Conservation (phyloP, 2,797 vertebrate genomes). For the Tapera naevia region DNA sequence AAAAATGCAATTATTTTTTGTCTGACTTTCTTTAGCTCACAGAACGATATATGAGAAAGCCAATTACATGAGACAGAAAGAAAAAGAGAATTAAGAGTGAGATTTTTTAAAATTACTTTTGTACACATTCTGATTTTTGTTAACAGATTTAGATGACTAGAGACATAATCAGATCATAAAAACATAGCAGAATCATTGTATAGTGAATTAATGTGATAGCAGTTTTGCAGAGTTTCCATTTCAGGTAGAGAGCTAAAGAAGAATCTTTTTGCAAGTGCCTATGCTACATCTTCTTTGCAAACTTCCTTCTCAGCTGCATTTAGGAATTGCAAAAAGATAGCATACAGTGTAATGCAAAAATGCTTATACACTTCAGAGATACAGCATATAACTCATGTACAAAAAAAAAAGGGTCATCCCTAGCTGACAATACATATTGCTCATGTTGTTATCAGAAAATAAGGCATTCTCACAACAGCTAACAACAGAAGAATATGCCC, state of each 20-base stretch:
- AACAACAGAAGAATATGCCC: background rate
- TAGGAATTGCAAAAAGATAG: background rate
- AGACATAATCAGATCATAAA: background rate
- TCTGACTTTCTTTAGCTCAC: background rate
- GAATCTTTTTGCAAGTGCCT: background rate
- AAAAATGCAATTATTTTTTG: background rate
- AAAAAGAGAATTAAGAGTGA: background rate
- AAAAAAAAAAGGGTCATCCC: background rate
- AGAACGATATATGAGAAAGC: background rate
- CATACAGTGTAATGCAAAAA: background rate
- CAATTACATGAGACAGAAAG: background rate
- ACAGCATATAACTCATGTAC: fast-evolving
- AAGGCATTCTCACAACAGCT: background rate
- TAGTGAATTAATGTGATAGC: background rate
- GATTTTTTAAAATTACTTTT: background rate
- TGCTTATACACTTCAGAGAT: background rate
- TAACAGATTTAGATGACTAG: background rate
- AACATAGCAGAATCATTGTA: background rate
- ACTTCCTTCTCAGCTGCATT: background rate
- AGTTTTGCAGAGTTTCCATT: background rate
- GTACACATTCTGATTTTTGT: background rate
- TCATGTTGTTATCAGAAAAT: slow-evolving; percentile 7
- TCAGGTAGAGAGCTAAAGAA: background rate
- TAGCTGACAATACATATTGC: background rate
- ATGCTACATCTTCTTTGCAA: background rate